Evolutionary conservation across 2,888 invertebrate species (phyloP).

Genomic region (Andrena fulva): DNA sequence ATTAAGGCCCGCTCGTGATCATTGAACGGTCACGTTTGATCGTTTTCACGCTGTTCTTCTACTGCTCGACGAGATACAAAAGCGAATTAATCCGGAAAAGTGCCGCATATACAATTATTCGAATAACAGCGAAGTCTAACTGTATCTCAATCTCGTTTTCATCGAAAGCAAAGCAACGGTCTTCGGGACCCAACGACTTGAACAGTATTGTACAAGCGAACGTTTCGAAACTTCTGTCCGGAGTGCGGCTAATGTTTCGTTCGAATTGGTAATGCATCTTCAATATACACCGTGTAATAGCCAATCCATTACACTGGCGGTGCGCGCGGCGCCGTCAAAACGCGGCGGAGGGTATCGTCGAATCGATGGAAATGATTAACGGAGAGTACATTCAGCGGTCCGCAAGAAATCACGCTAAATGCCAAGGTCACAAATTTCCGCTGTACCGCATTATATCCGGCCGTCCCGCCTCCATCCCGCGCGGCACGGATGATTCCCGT

Average conservation of each 20-base stretch:
- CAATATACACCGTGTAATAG: constrained; percentile 3
- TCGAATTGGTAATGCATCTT: not conserved
- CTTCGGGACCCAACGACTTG: too few species aligned
- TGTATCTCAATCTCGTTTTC: too few species aligned
- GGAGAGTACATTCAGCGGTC: constrained; percentile 13
- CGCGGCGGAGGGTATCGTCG: not conserved
- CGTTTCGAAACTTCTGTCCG: not conserved
- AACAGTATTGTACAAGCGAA: not conserved
- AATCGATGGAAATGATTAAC: constrained; percentile 33
- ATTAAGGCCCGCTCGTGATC: not conserved
- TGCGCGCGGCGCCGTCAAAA: not conserved
- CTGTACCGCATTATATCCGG: constrained; percentile 39
- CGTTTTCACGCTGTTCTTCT: too few species aligned
- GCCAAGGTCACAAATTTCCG: constrained; percentile 60
- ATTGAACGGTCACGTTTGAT: too few species aligned
- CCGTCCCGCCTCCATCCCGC: not conserved
- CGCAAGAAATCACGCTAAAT: constrained; percentile 44
- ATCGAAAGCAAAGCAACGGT: too few species aligned
- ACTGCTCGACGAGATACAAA: too few species aligned
- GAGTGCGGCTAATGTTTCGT: too few species aligned
- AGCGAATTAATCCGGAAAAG: too few species aligned
- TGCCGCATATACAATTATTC: too few species aligned
- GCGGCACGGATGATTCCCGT: constrained; percentile 57
- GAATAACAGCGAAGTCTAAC: too few species aligned
- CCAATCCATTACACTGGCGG: constrained; percentile 7